These are phyloP conservation scores for Drosophila helvetica DNA, from an alignment of 2,888 invertebrate genomes.

Conservation along the genomic window DNA sequence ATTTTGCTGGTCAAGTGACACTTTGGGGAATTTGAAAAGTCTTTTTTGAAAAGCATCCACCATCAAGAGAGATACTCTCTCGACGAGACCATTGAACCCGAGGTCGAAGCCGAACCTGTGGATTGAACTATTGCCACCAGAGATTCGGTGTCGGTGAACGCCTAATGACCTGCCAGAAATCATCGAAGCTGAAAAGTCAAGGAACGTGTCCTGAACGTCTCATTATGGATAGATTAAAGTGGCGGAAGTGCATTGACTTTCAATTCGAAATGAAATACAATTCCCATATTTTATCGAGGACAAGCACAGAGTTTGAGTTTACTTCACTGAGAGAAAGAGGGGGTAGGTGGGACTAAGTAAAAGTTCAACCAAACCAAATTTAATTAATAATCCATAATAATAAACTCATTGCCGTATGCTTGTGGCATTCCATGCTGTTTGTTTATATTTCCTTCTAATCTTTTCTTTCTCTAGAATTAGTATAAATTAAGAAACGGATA, in stretches of 20 bases:
- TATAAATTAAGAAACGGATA: not conserved
- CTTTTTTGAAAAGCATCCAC: slow-evolving; percentile 36
- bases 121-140: slow-evolving; percentile 38
- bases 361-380: not conserved
- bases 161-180: slow-evolving; percentile 53
- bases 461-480: not conserved
- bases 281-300: slow-evolving; percentile 32
- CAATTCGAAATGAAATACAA: slow-evolving; percentile 31
- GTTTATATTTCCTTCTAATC: not conserved
- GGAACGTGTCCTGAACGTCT: slow-evolving; percentile 35
- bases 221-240: slow-evolving; percentile 42
- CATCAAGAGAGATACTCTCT: slow-evolving; percentile 9
- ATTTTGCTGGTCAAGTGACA: slow-evolving; percentile 64
- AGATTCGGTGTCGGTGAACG: slow-evolving; percentile 27
- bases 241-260: slow-evolving; percentile 70
- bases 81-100: slow-evolving; percentile 45
- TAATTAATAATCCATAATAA: not conserved
- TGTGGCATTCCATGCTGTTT: no score
- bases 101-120: slow-evolving; percentile 17
- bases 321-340: slow-evolving; percentile 17
- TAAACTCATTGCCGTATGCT: no score
- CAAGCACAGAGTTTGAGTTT: not conserved
- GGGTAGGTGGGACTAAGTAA: no score
- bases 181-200: slow-evolving; percentile 59
- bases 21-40: slow-evolving; percentile 62